These are phyloP conservation scores for Apostichopus californicus DNA, from an alignment of 35 echinoderm and acorn worm genomes.

Conservation along the genomic window DNA sequence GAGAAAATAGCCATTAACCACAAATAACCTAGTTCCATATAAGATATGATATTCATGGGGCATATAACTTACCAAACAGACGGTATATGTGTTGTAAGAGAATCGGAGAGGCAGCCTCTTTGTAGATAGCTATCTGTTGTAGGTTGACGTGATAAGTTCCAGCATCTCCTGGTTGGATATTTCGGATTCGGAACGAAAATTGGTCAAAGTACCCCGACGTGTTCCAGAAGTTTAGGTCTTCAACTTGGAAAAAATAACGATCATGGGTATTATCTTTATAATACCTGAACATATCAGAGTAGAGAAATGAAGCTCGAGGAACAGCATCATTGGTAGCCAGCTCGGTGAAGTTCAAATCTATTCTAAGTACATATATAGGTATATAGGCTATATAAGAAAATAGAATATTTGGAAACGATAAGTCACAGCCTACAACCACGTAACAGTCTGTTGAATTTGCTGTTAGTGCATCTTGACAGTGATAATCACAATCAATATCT, in stretches of 20 bases:
- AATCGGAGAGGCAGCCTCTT: no score
- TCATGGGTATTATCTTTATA: not conserved
- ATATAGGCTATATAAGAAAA: not conserved
- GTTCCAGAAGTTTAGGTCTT: not conserved
- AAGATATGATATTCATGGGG: no score
- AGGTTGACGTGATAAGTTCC: no score
- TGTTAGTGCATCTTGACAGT: not conserved
- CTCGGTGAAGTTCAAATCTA: not conserved
- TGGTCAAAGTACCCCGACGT: no score
- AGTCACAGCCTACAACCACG: not conserved
- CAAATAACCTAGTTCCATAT: no score
- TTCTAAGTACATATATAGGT: not conserved
- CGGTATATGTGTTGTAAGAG: no score
- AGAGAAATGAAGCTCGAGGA: not conserved
- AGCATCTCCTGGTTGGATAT: no score
- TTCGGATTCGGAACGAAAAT: no score
- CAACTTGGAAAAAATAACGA: not conserved
- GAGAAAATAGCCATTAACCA: no score
- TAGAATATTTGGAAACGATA: not conserved
- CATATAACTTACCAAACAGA: no score
- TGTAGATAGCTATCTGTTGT: no score
- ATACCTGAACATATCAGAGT: not conserved
- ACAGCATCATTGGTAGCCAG: no score
- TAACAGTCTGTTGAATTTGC: not conserved
- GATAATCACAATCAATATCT: not conserved